Base-by-base conservation (phyloP, 1,140 invertebrate species). In the Bombyx mandarina region DNA sequence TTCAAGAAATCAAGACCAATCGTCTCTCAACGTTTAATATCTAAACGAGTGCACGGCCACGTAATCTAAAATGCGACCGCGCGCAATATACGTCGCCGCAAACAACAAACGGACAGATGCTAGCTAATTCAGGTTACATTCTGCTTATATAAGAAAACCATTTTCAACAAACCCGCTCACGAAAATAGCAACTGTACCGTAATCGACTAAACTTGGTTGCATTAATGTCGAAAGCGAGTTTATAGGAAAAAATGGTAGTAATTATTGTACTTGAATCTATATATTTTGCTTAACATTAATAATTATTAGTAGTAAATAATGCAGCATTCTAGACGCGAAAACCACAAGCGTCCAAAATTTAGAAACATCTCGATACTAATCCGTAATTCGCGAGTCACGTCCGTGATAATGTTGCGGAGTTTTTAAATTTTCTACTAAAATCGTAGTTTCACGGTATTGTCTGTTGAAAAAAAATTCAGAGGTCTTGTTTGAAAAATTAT, bases 61-160 rank as follows among this genome's bases (percentile, higher is more conserved):
- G 58, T 57, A 62, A 60, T 54, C 57, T 59, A 61, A 61, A 62
- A 60, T 62, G 69, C 71, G 70, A 61, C 69, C 60, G 10, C 51
- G n/a, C 9, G 8, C 8, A 42, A 42, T 8, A 42, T 9, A 22
- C 51, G 10, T 52, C 26, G 43, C 26, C 51, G 71, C 65, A 68
- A 71, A 78, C 66, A 67, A 75, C 69, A 70, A 74, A 82, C 77
- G 61, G 79, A 82, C 73, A 79, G 50, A 51, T 35, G 75, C 77
- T 81, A 81, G 65, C 77, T 81, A 79, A 77, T 56, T 73, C 75
- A 57, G 73, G 67, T 77, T 77, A 82, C 71, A 85, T 78, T 79
- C 82, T 73, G 75, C 82, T 81, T 86, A 82, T 5, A 35, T 35
- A 35, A 35, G 26, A 35, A 61, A 76, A 71, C 69, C 65, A 79